Conservation (phyloP, 2,113 vertebrate species). For the Thermophis baileyi region DNA sequence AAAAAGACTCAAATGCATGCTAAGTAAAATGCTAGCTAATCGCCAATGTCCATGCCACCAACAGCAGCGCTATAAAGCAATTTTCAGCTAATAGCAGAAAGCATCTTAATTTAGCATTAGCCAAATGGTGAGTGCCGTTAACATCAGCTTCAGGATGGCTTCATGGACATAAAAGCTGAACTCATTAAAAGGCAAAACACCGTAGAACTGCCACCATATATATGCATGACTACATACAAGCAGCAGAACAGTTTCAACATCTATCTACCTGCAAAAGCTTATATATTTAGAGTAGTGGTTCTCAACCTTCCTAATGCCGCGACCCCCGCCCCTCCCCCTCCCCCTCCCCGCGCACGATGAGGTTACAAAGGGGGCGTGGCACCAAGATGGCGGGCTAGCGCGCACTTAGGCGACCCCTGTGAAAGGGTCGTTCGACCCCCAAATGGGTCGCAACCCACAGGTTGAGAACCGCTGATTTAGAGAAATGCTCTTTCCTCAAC, state of each 20-base stretch:
- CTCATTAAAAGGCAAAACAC: neutral
- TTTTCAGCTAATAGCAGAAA: neutral
- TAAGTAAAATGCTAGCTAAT: neutral
- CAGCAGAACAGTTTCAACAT: neutral
- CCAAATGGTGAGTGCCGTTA: neutral
- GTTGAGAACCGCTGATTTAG: too few relatives aligned
- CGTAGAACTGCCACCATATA: neutral
- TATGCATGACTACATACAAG: neutral
- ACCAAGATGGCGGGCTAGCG: too few relatives aligned
- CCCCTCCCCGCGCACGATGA: too few relatives aligned
- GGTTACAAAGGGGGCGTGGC: too few relatives aligned
- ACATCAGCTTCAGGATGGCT: neutral
- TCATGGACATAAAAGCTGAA: neutral
- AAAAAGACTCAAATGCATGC: neutral
- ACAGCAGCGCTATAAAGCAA: neutral
- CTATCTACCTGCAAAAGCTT: neutral
- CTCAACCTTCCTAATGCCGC: too few relatives aligned
- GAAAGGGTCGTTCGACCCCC: too few relatives aligned
- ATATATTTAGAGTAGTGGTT: neutral
- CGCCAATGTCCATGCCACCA: neutral
- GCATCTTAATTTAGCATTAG: neutral
- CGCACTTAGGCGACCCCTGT: too few relatives aligned
- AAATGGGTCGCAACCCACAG: too few relatives aligned
- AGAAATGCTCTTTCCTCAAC: neutral
- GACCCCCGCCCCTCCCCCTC: too few relatives aligned